Evolutionary conservation across 2,888 invertebrate species (phyloP), one percentile per base, ranked within the genome.

Genomic region (Eristalinus aeneus): DNA sequence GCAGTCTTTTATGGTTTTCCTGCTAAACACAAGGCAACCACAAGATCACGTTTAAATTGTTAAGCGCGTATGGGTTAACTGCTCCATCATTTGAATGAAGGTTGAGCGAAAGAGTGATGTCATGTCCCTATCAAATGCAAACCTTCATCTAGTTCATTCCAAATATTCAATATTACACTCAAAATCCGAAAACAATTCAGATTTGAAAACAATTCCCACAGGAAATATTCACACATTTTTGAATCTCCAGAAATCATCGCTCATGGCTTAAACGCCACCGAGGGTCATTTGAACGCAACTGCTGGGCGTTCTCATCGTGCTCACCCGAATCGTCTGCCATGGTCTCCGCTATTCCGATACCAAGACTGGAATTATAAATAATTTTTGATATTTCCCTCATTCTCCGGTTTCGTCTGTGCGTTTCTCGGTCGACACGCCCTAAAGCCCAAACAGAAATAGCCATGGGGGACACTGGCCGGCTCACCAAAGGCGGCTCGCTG

Each of bases 321-420:
- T 46, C 16, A 16, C 46, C 16, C 6, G 16, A 46, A 16, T 46
- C 46, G 46, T 16, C 46, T 46, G 8, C 8, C 46, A 46, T 46
- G 16, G 46, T 46, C 46, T 6, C n/a, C n/a, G 27, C 2, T 27
- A 27, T 27, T 27, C 27, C 27, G 27, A 46, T n/a, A 16, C n/a
- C 46, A 46, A 46, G 46, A 16, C 46, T 46, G 46, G 46, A 46
- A 16, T 46, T 46, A 46, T 46, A 88, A 88, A 88, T 77, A 88
- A 86, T 80, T 83, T 84, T 68, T 81, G 81, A 86, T 86, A 86
- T 86, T 83, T 85, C 76, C 54, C 79, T 71, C 73, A 68, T 81
- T 81, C 61, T 68, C 64, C 67, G 72, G 68, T 67, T 67, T 63
- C 81, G 72, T 46, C 58, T 39, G 60, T 10, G 60, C 65, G 69